A percentile compares a stretch with the other conserved stretches of the same genome.
phyloP scores from a whole-genome alignment of 2,888 invertebrate genomes.

The Helicoverpa assulta region DNA sequence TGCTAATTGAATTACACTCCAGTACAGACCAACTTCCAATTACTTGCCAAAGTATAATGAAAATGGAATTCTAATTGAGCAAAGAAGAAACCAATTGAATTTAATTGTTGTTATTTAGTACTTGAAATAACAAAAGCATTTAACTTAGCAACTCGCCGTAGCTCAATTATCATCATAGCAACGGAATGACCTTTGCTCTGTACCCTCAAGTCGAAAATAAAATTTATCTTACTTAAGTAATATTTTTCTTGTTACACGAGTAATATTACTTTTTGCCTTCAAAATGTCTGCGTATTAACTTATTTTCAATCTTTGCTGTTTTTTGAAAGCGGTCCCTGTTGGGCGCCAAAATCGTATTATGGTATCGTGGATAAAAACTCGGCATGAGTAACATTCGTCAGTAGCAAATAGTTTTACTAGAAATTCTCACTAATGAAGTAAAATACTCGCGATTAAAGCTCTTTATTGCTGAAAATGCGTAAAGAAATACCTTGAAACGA shows the following conservation, averaged over 20 bases:
- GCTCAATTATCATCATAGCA: slow-evolving; percentile 52
- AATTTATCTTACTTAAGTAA: slow-evolving; percentile 46
- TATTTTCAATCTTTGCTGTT: slow-evolving; percentile 11
- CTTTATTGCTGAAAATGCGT: slow-evolving; percentile 29
- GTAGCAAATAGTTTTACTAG: slow-evolving; percentile 45
- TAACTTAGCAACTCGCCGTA: slow-evolving; percentile 37
- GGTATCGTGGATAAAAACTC: neutral
- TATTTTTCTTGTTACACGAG: slow-evolving; percentile 49
- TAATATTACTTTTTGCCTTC: slow-evolving; percentile 50
- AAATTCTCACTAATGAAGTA: slow-evolving; percentile 51
- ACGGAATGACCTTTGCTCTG: slow-evolving; percentile 55
- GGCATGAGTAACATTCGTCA: slow-evolving; percentile 34
- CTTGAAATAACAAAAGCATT: slow-evolving; percentile 54
- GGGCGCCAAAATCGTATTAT: slow-evolving; percentile 47
- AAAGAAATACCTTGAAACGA: slow-evolving; percentile 33
- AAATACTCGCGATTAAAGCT: slow-evolving; percentile 27
- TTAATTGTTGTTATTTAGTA: slow-evolving; percentile 60
- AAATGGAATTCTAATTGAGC: slow-evolving; percentile 48
- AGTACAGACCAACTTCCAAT: slow-evolving; percentile 31
- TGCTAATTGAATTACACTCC: slow-evolving; percentile 5
- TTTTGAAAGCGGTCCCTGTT: slow-evolving; percentile 31
- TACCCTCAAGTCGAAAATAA: slow-evolving; percentile 40
- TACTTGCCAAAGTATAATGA: slow-evolving; percentile 40
- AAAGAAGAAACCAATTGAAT: slow-evolving; percentile 53
- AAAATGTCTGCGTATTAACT: slow-evolving; percentile 14